These are phyloP conservation scores for Dryadula phaetusa DNA, from an alignment of 2,888 invertebrate species.

Conservation along the genomic window DNA sequence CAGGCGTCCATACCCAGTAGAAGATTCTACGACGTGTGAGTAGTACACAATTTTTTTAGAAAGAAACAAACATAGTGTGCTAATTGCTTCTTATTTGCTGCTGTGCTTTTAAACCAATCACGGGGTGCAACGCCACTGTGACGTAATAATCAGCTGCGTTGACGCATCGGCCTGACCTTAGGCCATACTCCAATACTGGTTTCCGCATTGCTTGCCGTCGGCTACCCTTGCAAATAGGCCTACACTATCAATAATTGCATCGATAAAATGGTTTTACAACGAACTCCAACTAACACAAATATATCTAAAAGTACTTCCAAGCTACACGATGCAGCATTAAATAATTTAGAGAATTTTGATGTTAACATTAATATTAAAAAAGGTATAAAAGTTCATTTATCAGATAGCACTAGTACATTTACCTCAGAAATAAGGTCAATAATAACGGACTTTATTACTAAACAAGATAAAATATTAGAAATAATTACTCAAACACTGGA, in stretches of 20 bases:
- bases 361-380: neutral
- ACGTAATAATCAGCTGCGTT: neutral
- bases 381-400: no score
- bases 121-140: neutral
- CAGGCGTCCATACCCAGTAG: neutral
- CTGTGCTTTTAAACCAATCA: neutral
- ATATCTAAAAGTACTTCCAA: neutral
- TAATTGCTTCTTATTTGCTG: neutral
- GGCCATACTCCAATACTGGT: neutral
- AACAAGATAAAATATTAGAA: no score
- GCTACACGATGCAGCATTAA: neutral
- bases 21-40: neutral
- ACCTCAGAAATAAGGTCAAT: no score
- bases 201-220: neutral
- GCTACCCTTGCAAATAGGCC: neutral
- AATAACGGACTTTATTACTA: no score
- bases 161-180: neutral
- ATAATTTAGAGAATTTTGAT: neutral
- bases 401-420: no score
- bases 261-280: neutral
- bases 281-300: neutral
- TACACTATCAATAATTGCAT: neutral
- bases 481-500: no score
- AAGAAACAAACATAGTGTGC: neutral
- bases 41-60: neutral